Conservation (phyloP, 2,797 vertebrate genomes). For the Girardinus metallicus region DNA sequence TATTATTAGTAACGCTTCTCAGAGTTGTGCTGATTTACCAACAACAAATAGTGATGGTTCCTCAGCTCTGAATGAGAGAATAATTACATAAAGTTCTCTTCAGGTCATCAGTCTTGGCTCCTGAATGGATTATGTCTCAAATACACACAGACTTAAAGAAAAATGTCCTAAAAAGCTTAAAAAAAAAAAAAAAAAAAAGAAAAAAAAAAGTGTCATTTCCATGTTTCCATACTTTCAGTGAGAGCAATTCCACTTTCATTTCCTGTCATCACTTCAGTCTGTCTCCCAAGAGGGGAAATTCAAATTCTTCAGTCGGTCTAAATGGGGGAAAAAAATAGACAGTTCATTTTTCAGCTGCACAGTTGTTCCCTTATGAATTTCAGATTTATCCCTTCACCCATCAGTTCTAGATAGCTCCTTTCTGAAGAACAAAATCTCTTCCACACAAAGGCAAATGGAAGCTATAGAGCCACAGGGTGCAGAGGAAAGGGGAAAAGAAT, state of each 20-base stretch:
- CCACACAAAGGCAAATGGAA: neutral
- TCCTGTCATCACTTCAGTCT: neutral
- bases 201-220: neutral
- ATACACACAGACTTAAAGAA: neutral
- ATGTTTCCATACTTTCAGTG: neutral
- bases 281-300: neutral
- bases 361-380: slow-evolving; percentile 1
- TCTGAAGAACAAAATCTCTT: neutral
- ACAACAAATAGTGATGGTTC: neutral
- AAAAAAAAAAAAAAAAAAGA: neutral
- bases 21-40: neutral
- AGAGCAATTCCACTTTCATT: slow-evolving; percentile 2
- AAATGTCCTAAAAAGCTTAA: neutral
- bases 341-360: neutral
- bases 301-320: neutral
- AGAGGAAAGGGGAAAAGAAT: neutral
- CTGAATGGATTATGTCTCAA: neutral
- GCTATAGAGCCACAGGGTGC: neutral
- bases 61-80: neutral
- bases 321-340: neutral
- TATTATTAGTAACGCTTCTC: neutral
- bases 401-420: neutral
- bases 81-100: neutral
- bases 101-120: neutral
- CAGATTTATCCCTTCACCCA: neutral